These are phyloP conservation scores for Carterocephalus palaemon DNA, from an alignment of 2,888 invertebrate species.

Conservation along the genomic window DNA sequence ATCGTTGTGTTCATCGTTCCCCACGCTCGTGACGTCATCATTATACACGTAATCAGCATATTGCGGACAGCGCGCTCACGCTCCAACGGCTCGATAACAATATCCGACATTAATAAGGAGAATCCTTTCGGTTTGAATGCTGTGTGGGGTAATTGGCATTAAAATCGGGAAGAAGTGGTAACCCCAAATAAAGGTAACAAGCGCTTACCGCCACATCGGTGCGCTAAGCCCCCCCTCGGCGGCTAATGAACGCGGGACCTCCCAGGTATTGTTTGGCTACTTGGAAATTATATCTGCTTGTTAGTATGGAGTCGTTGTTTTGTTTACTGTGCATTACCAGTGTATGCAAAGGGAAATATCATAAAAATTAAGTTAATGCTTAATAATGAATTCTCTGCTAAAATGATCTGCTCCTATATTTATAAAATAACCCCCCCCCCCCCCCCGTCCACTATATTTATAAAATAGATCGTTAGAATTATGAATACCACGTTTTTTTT, in stretches of 20 bases:
- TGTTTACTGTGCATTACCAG: not conserved
- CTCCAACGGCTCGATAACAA: conserved; percentile 63
- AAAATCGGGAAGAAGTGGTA: conserved; percentile 69
- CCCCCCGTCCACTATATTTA: no score
- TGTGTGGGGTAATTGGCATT: conserved; percentile 76
- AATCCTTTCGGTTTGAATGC: conserved; percentile 70
- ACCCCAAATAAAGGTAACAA: conserved; percentile 54
- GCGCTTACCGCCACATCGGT: conserved; percentile 70
- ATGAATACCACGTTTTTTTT: no score
- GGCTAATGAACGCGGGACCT: conserved; percentile 57
- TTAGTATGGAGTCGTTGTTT: not conserved
- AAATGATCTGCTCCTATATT: no score
- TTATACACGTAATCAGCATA: conserved; percentile 34
- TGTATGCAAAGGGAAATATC: no score
- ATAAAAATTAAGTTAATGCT: no score
- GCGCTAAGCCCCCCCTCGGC: conserved; percentile 41
- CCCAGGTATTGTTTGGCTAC: conserved; percentile 56
- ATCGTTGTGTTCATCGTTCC: conserved; percentile 22
- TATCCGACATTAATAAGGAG: conserved; percentile 73
- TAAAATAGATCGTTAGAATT: no score
- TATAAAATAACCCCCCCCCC: no score
- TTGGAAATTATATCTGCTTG: conserved; percentile 8
- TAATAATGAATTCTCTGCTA: no score
- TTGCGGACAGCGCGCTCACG: conserved; percentile 45
- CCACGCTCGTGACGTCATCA: conserved; percentile 33